phyloP scores from a whole-genome alignment of 2,888 invertebrate species.

The Augiades crinisus region DNA sequence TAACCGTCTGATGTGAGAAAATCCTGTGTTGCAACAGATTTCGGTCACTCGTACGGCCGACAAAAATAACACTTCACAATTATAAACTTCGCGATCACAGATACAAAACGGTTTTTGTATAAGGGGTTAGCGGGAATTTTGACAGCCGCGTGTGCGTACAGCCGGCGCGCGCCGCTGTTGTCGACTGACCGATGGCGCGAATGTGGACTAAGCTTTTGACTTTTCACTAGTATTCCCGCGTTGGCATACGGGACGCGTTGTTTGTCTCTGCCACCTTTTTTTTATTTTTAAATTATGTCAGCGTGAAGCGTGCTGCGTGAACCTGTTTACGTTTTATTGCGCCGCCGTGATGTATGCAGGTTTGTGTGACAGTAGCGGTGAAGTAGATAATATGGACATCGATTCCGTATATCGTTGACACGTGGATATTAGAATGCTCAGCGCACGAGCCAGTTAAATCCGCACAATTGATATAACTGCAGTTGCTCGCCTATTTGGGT shows the following conservation, averaged over 20 bases:
- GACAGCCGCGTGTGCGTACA: slow-evolving; percentile 43
- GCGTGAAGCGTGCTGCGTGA: slow-evolving; percentile 40
- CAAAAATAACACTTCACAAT: slow-evolving; percentile 34
- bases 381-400: too few relatives aligned
- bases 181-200: slow-evolving; percentile 43
- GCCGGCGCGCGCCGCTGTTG: slow-evolving; percentile 46
- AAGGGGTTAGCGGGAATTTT: slow-evolving; percentile 41
- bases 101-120: slow-evolving; percentile 22
- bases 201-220: slow-evolving; percentile 36
- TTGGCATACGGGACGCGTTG: slow-evolving; percentile 48
- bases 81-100: slow-evolving; percentile 27
- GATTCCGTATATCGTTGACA: too few relatives aligned
- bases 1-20: slow-evolving; percentile 19
- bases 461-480: too few relatives aligned
- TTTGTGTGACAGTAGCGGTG: slow-evolving; percentile 34
- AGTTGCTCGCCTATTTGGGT: too few relatives aligned
- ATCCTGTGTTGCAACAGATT: slow-evolving; percentile 24
- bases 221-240: slow-evolving; percentile 40
- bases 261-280: slow-evolving; percentile 41
- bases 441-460: too few relatives aligned
- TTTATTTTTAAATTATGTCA: slow-evolving; percentile 50
- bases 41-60: slow-evolving; percentile 21
- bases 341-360: slow-evolving; percentile 51
- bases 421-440: too few relatives aligned
- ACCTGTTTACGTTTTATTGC: slow-evolving; percentile 37